Evolutionary conservation across 2,797 vertebrate species (phyloP).

Genomic region (Clarias fuscus): DNA sequence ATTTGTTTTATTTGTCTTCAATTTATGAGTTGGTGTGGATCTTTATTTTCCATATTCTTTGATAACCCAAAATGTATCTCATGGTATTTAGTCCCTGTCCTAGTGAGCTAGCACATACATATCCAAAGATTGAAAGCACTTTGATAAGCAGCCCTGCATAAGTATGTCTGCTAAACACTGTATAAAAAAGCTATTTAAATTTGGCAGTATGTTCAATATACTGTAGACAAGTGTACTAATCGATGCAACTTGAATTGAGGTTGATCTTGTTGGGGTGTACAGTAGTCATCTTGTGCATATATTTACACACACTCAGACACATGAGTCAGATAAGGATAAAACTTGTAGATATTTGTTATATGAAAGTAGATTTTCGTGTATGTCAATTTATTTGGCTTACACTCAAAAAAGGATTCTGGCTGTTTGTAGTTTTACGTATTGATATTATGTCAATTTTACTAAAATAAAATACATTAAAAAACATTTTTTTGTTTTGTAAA

Average conservation of each 20-base stretch:
- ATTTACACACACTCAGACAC: neutral
- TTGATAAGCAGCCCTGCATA: neutral
- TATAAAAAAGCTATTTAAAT: neutral
- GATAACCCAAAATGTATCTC: neutral
- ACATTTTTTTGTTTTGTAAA: too few species aligned
- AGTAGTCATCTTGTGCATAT: neutral
- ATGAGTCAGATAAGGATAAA: neutral
- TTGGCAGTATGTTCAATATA: neutral
- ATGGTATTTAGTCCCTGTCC: neutral
- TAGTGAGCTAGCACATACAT: too few species aligned
- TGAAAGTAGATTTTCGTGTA: neutral
- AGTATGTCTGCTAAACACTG: neutral
- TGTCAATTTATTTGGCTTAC: neutral
- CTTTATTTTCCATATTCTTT: neutral
- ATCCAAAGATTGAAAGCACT: too few species aligned
- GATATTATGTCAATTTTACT: too few species aligned
- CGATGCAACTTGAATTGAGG: too few species aligned
- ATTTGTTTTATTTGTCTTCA: neutral
- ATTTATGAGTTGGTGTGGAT: neutral
- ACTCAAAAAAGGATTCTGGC: too few species aligned
- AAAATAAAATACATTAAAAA: too few species aligned
- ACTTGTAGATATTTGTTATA: too few species aligned
- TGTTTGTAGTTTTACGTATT: too few species aligned
- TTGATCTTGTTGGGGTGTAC: neutral
- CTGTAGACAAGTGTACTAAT: neutral